Conservation (phyloP, 2,888 invertebrate genomes). For the Drosophila histrio region DNA sequence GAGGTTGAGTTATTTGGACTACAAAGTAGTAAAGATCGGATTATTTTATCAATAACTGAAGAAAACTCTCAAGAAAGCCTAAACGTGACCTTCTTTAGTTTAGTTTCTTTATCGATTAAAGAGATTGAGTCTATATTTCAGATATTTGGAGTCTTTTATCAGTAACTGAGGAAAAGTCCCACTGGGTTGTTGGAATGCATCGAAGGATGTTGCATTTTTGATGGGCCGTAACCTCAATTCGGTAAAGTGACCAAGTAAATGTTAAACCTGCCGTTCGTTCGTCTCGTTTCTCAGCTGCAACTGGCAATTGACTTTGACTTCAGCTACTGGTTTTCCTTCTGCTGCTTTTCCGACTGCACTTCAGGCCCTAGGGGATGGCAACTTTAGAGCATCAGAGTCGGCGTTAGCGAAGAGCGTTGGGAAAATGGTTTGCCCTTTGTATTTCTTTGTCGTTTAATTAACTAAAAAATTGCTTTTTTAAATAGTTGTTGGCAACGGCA, state of each 20-base stretch:
- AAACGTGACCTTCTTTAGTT: too few species aligned
- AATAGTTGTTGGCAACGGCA: slow-evolving; percentile 53
- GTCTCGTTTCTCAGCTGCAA: slow-evolving; percentile 18
- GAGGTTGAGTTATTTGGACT: too few species aligned
- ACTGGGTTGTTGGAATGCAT: background rate
- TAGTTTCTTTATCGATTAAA: too few species aligned
- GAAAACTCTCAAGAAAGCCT: background rate
- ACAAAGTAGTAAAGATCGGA: background rate
- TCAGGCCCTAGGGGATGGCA: slow-evolving; percentile 30
- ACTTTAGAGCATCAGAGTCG: slow-evolving; percentile 7
- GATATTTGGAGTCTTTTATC: background rate
- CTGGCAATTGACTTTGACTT: slow-evolving; percentile 41
- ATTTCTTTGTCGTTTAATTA: slow-evolving; percentile 80
- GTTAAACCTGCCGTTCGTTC: background rate
- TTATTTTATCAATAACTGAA: background rate
- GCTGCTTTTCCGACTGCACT: slow-evolving; percentile 9
- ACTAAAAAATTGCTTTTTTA: slow-evolving; percentile 76
- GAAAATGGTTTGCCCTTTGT: slow-evolving; percentile 49
- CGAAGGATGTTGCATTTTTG: background rate
- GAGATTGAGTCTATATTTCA: too few species aligned
- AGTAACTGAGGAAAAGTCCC: background rate
- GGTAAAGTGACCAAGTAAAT: slow-evolving; percentile 3
- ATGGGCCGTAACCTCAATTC: background rate
- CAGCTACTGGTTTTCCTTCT: slow-evolving; percentile 1
- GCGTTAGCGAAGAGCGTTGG: slow-evolving; percentile 12